Evolutionary conservation across 2,797 vertebrate species (phyloP).

Genomic region (Vipera latastei): DNA sequence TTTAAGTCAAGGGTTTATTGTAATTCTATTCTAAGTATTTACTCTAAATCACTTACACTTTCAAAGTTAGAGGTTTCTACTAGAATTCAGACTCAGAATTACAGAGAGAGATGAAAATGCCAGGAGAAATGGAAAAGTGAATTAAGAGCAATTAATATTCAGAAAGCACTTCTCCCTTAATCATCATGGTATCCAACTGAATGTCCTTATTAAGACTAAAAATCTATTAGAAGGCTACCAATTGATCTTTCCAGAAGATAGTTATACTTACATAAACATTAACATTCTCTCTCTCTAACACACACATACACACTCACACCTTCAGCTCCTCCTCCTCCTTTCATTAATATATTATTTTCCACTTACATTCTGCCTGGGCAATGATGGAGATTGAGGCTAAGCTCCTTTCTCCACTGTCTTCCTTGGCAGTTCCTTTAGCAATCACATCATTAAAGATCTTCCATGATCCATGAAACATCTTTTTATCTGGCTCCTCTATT

Average conservation of each 20-base stretch:
- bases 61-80: neutral
- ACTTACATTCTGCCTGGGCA: constrained; percentile 93
- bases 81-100: neutral
- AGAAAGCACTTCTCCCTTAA: neutral
- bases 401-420: constrained; percentile 71
- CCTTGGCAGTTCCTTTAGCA: constrained; percentile 87
- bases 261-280: neutral
- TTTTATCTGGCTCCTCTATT: constrained; percentile 64
- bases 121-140: neutral
- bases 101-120: neutral
- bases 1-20: neutral
- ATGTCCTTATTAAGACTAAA: neutral
- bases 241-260: neutral
- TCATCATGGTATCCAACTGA: neutral
- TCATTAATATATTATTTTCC: neutral
- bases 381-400: constrained; percentile 81
- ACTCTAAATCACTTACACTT: neutral
- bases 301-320: too few species aligned
- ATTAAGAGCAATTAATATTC: neutral
- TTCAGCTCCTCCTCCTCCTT: neutral
- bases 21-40: neutral
- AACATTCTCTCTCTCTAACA: too few species aligned
- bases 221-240: too few species aligned
- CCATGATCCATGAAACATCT: constrained; percentile 71
- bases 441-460: constrained; percentile 77